Evolutionary conservation across 2,888 invertebrate genomes (phyloP).

Genomic region (Tenthredo scrophulariae): DNA sequence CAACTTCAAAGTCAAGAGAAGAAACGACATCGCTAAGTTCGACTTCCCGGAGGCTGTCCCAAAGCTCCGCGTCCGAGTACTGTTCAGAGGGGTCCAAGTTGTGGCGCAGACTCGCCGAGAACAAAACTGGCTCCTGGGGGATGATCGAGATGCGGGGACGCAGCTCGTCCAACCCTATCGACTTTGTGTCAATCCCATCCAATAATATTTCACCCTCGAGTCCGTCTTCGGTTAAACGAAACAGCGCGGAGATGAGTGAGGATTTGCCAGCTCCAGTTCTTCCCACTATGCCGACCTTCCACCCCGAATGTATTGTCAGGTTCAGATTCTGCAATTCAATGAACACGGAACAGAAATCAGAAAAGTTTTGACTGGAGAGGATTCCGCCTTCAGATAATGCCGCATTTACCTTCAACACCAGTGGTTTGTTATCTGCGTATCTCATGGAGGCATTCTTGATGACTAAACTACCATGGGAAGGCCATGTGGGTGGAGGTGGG

Average conservation of each 20-base stretch:
- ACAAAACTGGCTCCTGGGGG: constrained; percentile 84
- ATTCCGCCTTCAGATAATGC: not conserved
- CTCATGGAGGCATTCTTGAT: constrained; percentile 83
- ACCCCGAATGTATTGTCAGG: constrained; percentile 84
- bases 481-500: constrained; percentile 84
- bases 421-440: constrained; percentile 83
- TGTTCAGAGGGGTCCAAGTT: constrained; percentile 87
- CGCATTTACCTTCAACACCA: constrained; percentile 83
- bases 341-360: constrained; percentile 27
- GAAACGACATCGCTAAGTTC: constrained; percentile 80
- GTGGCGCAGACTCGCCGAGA: constrained; percentile 84
- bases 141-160: constrained; percentile 90
- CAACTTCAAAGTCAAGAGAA: constrained; percentile 80
- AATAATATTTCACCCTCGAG: constrained; percentile 89
- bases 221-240: constrained; percentile 86
- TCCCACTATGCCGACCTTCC: constrained; percentile 91
- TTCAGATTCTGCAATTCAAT: constrained; percentile 80
- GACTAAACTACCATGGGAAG: constrained; percentile 82
- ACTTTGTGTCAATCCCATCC: constrained; percentile 87
- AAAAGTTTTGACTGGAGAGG: constrained; percentile 60
- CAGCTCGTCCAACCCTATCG: constrained; percentile 87
- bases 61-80: constrained; percentile 83
- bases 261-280: constrained; percentile 92
- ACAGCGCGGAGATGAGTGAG: constrained; percentile 88
- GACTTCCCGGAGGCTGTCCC: constrained; percentile 83